phyloP scores from a whole-genome alignment of 2,113 vertebrate species.

The Corythaeola cristata region DNA sequence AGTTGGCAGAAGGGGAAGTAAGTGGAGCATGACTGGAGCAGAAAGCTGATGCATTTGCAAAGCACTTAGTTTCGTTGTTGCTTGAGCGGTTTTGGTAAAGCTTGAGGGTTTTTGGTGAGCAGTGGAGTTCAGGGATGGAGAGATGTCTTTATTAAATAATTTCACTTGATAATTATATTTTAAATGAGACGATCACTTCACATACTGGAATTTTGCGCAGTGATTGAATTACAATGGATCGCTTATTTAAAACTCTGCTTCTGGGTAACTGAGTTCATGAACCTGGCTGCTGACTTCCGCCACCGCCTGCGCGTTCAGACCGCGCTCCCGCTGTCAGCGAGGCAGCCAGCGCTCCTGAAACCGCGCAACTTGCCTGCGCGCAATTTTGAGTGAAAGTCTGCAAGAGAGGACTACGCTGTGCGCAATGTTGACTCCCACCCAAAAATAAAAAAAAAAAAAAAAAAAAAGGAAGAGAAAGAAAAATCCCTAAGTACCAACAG shows the following conservation, averaged over 20 bases:
- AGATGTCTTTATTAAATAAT: background rate
- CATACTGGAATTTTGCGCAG: background rate
- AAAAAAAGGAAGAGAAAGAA: background rate
- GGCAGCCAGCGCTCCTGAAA: background rate
- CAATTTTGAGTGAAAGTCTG: too few species aligned
- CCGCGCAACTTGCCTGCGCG: background rate
- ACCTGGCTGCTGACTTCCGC: background rate
- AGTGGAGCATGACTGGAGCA: fast-evolving
- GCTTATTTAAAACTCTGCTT: background rate
- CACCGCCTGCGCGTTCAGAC: background rate
- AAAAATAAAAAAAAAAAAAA: background rate
- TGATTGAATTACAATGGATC: fast-evolving
- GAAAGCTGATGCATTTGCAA: background rate
- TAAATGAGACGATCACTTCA: background rate
- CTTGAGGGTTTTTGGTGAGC: background rate
- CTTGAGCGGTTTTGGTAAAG: background rate
- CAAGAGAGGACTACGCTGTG: background rate
- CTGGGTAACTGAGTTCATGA: background rate
- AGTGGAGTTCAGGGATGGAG: fast-evolving
- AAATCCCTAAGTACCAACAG: fast-evolving
- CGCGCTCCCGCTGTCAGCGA: background rate
- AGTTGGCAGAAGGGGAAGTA: background rate
- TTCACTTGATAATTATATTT: background rate
- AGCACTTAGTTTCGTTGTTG: fast-evolving
- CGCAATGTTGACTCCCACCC: background rate